These are phyloP conservation scores for Corbicula japonica DNA, from an alignment of 2,888 invertebrate genomes.

Conservation along the genomic window DNA sequence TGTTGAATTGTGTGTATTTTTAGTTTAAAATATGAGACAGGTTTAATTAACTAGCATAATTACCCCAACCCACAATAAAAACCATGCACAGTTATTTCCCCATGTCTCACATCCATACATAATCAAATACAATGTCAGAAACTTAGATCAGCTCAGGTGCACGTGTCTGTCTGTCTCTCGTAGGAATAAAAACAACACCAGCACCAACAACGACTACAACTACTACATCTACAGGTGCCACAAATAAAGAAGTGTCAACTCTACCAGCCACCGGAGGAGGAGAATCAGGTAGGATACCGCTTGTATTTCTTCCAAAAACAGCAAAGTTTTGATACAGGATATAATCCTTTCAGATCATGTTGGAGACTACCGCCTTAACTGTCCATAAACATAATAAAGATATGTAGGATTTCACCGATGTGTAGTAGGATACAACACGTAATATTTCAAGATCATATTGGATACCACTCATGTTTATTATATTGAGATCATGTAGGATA, in stretches of 20 bases:
- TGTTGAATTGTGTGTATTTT: too few species aligned
- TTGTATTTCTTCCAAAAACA: neutral
- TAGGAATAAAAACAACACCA: slow-evolving; percentile 42
- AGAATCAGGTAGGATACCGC: slow-evolving; percentile 19
- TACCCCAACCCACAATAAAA: neutral
- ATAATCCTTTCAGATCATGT: too few species aligned
- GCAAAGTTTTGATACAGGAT: too few species aligned
- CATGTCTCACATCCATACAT: neutral
- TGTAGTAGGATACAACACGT: too few species aligned
- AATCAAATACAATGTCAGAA: neutral
- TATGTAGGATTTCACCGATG: too few species aligned
- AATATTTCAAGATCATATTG: too few species aligned
- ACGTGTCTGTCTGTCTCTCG: slow-evolving; percentile 66
- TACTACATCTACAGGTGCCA: slow-evolving; percentile 31
- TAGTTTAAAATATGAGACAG: too few species aligned
- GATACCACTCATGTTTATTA: too few species aligned
- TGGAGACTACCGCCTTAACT: too few species aligned
- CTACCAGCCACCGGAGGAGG: neutral
- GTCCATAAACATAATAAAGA: too few species aligned
- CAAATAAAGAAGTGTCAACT: neutral
- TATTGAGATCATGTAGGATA: too few species aligned
- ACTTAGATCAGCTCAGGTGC: slow-evolving; percentile 27
- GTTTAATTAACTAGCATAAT: too few species aligned
- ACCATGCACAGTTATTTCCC: slow-evolving; percentile 13
- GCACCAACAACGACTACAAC: slow-evolving; percentile 35